Base-by-base conservation (phyloP, 35 echinoderm and acorn worm genomes). In the Ophiothrix spiculata region DNA sequence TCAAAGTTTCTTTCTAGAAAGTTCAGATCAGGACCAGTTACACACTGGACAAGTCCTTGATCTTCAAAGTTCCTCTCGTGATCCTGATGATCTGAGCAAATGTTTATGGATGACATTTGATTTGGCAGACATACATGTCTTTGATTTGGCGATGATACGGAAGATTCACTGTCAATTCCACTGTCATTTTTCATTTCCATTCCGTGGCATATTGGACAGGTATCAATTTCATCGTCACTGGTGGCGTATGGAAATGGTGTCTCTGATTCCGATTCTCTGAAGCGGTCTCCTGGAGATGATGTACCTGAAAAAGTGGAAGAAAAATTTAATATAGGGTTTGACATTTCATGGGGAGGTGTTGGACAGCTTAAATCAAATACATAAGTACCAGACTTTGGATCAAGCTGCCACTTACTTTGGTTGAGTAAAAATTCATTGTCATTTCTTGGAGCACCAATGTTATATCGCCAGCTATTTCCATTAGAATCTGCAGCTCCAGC, bases 1-100 rank as follows among this genome's bases (percentile, higher is more conserved):
- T 82, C 80, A 56, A 82, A 82, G 80, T 82, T 82, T 82, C 80
- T 82, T 41, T 49, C 17, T 41, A 82, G 15, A 33, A 82, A 82
- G 54, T 49, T 45, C 35, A 41, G 39, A 82, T 82, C 80, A 0
- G 80, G n/a, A 16, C 80, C 80, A 49, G 17, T 45, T 13, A 82
- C 42, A n/a, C n/a, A n/a, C n/a, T n/a, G n/a, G n/a, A n/a, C n/a
- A n/a, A n/a, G n/a, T n/a, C n/a, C n/a, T n/a, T n/a, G n/a, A n/a
- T n/a, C n/a, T n/a, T n/a, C n/a, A n/a, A n/a, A n/a, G n/a, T n/a
- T n/a, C 19, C 6, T 49, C 42, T 10, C 42, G 19, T 49, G 6
- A 49, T 49, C 42, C 6, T 49, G 6, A 49, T 10, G 6, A 19
- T 6, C 6, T 49, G 42, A 49, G 19, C 19, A 19, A 19, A 49